Percentiles rank a stretch among this genome's conserved stretches.
Conservation (phyloP, 2,888 invertebrate species). For the Zygothrica quintamaculata region DNA sequence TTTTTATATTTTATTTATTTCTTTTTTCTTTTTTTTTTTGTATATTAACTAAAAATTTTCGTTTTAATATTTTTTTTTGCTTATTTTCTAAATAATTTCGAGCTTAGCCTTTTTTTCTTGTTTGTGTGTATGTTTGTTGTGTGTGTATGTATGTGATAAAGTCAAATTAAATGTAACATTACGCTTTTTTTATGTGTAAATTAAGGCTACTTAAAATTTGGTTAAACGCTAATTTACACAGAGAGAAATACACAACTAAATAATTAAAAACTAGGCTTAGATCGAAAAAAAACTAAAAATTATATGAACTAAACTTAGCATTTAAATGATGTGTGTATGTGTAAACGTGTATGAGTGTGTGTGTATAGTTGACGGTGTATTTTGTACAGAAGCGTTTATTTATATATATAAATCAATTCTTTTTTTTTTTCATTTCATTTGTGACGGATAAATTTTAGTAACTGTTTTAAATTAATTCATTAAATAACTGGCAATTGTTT, state of each 20-base stretch:
- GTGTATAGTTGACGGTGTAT: constrained; percentile 29
- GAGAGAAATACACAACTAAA: constrained; percentile 66
- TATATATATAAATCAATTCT: constrained; percentile 20
- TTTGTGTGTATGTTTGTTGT: constrained; percentile 39
- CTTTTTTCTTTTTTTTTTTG: no score
- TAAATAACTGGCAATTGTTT: constrained; percentile 7
- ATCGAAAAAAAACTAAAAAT: constrained; percentile 53
- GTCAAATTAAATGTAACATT: constrained; percentile 54
- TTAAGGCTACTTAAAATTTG: constrained; percentile 76
- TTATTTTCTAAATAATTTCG: constrained; percentile 69
- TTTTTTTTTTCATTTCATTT: no score
- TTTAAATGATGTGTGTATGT: constrained; percentile 52
- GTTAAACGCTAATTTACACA: constrained; percentile 77
- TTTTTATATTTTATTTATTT: no score
- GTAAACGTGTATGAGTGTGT: constrained; percentile 26
- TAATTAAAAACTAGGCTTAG: constrained; percentile 68
- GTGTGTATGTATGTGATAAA: constrained; percentile 30
- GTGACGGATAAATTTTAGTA: constrained; percentile 66
- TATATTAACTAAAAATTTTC: constrained; percentile 71
- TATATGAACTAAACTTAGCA: constrained; percentile 62
- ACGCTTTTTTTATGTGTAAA: constrained; percentile 43
- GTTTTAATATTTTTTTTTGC: constrained; percentile 56
- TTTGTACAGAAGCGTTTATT: constrained; percentile 58
- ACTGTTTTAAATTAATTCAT: constrained; percentile 39
- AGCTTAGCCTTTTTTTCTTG: constrained; percentile 75